These are phyloP conservation scores for Nerophis ophidion DNA, from an alignment of 2,113 vertebrate species.

Conservation along the genomic window DNA sequence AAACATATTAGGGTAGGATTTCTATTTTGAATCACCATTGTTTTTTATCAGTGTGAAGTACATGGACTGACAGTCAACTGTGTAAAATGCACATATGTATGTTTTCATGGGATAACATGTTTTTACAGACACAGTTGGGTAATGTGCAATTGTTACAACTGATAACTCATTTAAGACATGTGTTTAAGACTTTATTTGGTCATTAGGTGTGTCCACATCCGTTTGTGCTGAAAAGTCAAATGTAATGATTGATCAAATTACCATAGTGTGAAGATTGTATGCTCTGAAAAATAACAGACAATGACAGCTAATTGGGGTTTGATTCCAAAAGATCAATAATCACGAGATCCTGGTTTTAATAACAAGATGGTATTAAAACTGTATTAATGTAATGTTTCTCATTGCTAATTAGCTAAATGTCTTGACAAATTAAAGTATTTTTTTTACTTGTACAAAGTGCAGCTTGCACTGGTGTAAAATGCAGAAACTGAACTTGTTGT, in stretches of 20 bases:
- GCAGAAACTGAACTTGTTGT: slow-evolving; percentile 4
- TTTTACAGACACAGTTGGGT: slow-evolving; percentile 1
- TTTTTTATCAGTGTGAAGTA: background rate
- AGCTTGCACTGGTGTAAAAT: background rate
- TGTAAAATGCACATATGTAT: background rate
- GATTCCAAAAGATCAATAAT: background rate
- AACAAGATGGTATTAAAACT: background rate
- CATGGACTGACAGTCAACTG: slow-evolving; percentile 11
- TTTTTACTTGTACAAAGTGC: background rate
- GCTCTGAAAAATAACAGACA: no score
- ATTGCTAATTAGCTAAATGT: background rate
- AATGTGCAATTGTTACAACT: slow-evolving; percentile 4
- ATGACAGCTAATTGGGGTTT: background rate
- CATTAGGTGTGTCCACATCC: no score
- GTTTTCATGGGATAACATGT: background rate
- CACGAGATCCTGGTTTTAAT: background rate
- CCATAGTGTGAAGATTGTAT: no score
- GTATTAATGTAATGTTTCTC: background rate
- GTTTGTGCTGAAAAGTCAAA: no score
- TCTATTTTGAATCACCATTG: background rate
- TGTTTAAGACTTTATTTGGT: no score
- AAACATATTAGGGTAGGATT: slow-evolving; percentile 7
- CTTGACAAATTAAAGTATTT: background rate
- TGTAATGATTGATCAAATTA: no score
- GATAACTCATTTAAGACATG: background rate